Evolutionary conservation across 1,140 invertebrate genomes (phyloP).

Genomic region (Ephestia elutella): DNA sequence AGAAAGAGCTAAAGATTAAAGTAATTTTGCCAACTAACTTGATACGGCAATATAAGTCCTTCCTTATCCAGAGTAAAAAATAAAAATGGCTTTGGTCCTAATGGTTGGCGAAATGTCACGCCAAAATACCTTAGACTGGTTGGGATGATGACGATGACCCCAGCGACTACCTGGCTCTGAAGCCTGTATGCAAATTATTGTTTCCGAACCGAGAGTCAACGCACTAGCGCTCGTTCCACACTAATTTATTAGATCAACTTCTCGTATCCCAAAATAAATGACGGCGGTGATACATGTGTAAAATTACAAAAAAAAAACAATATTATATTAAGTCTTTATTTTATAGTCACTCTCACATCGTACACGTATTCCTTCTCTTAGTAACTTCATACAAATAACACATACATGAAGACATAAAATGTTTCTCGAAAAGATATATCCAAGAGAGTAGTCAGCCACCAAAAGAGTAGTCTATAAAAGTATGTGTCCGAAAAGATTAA

Average conservation of each 20-base stretch:
- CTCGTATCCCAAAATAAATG: slow-evolving; percentile 16
- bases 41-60: too few relatives aligned
- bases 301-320: background rate
- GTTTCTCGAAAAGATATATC: too few relatives aligned
- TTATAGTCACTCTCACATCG: too few relatives aligned
- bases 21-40: too few relatives aligned
- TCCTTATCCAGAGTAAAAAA: too few relatives aligned
- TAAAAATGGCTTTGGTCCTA: slow-evolving; percentile 22
- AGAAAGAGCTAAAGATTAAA: too few relatives aligned
- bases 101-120: slow-evolving; percentile 55
- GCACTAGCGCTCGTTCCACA: slow-evolving; percentile 41
- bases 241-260: slow-evolving; percentile 45
- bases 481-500: too few relatives aligned
- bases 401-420: too few relatives aligned
- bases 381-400: too few relatives aligned
- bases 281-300: background rate
- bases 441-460: too few relatives aligned
- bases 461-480: too few relatives aligned
- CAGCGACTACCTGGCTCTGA: slow-evolving; percentile 53
- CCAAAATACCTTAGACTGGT: slow-evolving; percentile 49
- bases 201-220: slow-evolving; percentile 55
- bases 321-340: background rate
- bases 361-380: too few relatives aligned
- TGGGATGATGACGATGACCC: slow-evolving; percentile 62
- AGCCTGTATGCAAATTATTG: slow-evolving; percentile 67